Evolutionary conservation across 1,140 invertebrate genomes (phyloP).

Genomic region (Delia radicum): DNA sequence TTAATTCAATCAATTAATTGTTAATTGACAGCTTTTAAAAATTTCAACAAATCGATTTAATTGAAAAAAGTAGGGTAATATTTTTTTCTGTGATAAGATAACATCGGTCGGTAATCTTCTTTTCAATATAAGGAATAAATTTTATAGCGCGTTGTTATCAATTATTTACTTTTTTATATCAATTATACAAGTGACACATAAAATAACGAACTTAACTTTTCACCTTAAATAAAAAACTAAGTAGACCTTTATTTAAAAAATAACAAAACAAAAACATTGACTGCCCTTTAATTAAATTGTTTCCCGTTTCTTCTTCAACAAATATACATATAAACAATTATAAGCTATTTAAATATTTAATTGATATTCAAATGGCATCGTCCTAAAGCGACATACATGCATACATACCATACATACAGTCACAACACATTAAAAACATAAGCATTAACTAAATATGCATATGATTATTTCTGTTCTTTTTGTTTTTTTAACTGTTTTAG

Average conservation of each 20-base stretch:
- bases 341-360: background rate
- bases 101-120: no score
- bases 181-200: background rate
- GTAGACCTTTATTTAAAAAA: background rate
- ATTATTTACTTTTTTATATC: no score
- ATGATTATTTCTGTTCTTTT: background rate
- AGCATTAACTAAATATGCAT: background rate
- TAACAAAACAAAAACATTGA: background rate
- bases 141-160: no score
- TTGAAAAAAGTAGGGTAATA: no score
- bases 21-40: no score
- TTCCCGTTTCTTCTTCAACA: background rate
- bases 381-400: background rate
- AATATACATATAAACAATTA: no score
- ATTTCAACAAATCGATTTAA: no score
- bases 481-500: background rate
- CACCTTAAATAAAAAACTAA: background rate
- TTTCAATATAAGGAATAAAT: no score
- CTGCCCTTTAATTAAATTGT: slow-evolving; percentile 4
- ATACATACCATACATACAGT: background rate
- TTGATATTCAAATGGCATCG: background rate
- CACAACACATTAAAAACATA: no score
- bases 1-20: no score
- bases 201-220: background rate
- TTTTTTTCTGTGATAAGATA: no score